These are phyloP conservation scores for Erythrocercus mccallii DNA, from an alignment of 2,113 vertebrate genomes.

Conservation along the genomic window DNA sequence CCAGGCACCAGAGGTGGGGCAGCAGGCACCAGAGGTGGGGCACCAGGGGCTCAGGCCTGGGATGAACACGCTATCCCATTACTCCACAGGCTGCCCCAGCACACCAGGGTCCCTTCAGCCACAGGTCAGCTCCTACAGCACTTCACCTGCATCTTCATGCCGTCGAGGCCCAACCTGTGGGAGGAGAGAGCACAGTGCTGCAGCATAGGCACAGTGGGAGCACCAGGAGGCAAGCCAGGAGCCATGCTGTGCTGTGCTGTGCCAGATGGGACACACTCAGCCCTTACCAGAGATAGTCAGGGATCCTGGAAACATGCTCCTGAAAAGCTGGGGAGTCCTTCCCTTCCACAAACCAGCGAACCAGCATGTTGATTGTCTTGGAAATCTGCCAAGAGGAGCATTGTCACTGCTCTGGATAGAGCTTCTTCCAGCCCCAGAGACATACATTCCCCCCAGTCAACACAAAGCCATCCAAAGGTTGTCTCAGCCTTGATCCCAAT, in stretches of 20 bases:
- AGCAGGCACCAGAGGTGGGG: neutral
- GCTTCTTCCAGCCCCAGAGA: neutral
- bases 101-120: neutral
- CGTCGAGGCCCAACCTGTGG: constrained; percentile 91
- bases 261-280: neutral
- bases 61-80: neutral
- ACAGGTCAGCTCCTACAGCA: neutral
- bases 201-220: neutral
- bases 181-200: constrained; percentile 14
- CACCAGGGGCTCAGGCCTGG: neutral
- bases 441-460: neutral
- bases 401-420: neutral
- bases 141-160: constrained; percentile 98
- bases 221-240: neutral
- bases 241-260: neutral
- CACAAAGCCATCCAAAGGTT: neutral
- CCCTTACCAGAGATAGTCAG: constrained; percentile 93
- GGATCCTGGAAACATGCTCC: constrained; percentile 89
- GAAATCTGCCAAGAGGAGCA: constrained; percentile 81
- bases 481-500: rapidly evolving
- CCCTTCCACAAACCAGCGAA: constrained; percentile 88
- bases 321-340: constrained; percentile 80
- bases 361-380: constrained; percentile 94
- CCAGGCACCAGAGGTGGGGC: neutral
- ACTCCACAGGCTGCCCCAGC: neutral